Evolutionary conservation across 2,113 vertebrate species (phyloP), one percentile per base, ranked within the genome.

Genomic region (Xerus inauris): DNA sequence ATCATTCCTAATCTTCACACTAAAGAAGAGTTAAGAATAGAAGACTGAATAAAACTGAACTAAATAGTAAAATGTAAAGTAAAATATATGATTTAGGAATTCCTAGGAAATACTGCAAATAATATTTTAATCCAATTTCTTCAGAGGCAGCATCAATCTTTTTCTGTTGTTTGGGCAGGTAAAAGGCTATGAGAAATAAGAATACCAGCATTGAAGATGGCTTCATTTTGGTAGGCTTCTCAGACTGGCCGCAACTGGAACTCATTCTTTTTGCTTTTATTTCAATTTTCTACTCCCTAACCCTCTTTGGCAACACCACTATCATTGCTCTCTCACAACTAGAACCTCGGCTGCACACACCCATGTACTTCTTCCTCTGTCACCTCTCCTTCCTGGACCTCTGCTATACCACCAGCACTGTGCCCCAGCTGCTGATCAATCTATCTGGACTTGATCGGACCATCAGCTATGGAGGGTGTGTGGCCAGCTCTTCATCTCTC

Each of bases 331-430:
- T 97, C 7, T 96, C 87, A 8, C 45, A 22, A 45, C 32, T 96
- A 38, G 87, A 97, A 17, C 10, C 8, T 5, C 26, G 3, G 0
- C 14, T 97, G 35, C 93, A 86, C 12, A 94, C 19, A 0, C 94
- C 93, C 16, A 94, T 97, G 93, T 97, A 96, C 45, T 95, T 96
- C 73, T 96, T 95, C 79, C 93, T 96, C 57, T 85, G 64, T 17
- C 64, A 95, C 20, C 83, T 97, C 28, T 92, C 90, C 30, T 91
- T 95, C 82, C 30, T 67, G 30, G 65, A 67, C 65, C 32, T 67
- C 65, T 67, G 65, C 65, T 67, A 67, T 16, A 67, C 65, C 65
- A 67, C 19, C 95, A n/a, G n/a, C n/a, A n/a, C n/a, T n/a, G n/a
- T n/a, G n/a, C n/a, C n/a, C n/a, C n/a, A 96, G 83, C 87, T 96